Conservation (phyloP, 1,140 invertebrate genomes). For the Drosophila repleta region DNA sequence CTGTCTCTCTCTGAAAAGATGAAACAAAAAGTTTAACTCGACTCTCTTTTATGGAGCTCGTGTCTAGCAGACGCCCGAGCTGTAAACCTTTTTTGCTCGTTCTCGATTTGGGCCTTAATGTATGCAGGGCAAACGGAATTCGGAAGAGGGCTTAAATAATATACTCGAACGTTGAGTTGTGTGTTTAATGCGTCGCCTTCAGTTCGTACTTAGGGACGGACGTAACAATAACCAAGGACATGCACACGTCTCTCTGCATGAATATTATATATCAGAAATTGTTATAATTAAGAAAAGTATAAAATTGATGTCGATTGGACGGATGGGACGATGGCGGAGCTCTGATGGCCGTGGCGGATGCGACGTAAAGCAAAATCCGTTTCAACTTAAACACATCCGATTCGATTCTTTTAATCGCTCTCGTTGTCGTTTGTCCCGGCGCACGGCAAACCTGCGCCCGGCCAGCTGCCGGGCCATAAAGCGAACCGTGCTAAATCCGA, state of each 20-base stretch:
- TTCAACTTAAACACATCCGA: constrained; percentile 70
- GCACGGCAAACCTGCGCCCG: constrained; percentile 24
- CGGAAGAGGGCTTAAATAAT: constrained; percentile 9
- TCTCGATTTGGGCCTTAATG: constrained; percentile 1
- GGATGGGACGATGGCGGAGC: no score
- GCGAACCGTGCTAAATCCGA: constrained; percentile 65
- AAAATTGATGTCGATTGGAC: not conserved
- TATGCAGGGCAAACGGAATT: constrained; percentile 2
- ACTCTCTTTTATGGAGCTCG: no score
- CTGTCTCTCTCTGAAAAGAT: not conserved
- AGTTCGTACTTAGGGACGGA: constrained; percentile 3
- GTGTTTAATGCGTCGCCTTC: constrained; percentile 2
- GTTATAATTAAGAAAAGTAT: constrained; percentile 8
- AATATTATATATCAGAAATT: constrained; percentile 6
- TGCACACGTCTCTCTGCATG: not conserved
- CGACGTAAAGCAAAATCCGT: constrained; percentile 51
- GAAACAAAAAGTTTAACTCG: not conserved
- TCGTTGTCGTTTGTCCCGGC: constrained; percentile 5
- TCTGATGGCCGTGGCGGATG: constrained; percentile 2
- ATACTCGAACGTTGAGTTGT: not conserved
- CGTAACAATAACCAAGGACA: constrained; percentile 1
- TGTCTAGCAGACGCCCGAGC: no score
- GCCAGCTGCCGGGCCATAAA: constrained; percentile 62
- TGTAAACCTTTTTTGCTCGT: not conserved
- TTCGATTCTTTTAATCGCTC: constrained; percentile 58